Percentiles rank a stretch among this genome's conserved stretches.
Evolutionary conservation across 2,797 vertebrate species (phyloP).

Genomic region (Dallia pectoralis): DNA sequence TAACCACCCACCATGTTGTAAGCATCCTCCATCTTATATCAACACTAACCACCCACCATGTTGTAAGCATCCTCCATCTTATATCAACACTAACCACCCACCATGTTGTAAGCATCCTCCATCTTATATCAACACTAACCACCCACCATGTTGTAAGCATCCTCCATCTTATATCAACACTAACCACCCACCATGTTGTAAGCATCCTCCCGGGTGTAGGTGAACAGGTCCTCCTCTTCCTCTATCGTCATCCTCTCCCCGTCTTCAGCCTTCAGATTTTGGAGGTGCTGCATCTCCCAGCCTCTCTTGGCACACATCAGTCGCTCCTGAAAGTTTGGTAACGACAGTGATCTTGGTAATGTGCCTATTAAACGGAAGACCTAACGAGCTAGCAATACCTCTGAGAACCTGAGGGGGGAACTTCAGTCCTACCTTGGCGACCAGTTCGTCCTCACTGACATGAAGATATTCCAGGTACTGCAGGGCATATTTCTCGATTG

Average conservation of each 20-base stretch:
- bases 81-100: conserved; percentile 41
- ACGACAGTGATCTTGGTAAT: background rate
- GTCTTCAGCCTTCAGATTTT: conserved; percentile 78
- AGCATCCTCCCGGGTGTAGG: conserved; percentile 91
- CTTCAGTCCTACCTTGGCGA: conserved; percentile 73
- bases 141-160: conserved; percentile 90
- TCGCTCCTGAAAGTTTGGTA: conserved; percentile 65
- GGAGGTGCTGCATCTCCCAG: conserved; percentile 84
- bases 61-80: conserved; percentile 89
- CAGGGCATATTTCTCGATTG: conserved; percentile 91
- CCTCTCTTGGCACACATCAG: conserved; percentile 77
- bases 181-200: conserved; percentile 84
- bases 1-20: conserved; percentile 84
- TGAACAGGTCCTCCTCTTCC: conserved; percentile 87
- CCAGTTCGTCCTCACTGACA: conserved; percentile 74
- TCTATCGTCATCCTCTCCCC: conserved; percentile 76
- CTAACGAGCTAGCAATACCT: background rate
- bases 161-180: conserved; percentile 66
- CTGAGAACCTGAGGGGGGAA: background rate
- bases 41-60: conserved; percentile 72
- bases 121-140: background rate
- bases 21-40: conserved; percentile 79
- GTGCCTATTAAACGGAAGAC: background rate
- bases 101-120: conserved; percentile 94
- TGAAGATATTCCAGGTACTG: conserved; percentile 90